Conservation (phyloP, 1,140 invertebrate genomes). For the Oncopodura yosiiana region DNA sequence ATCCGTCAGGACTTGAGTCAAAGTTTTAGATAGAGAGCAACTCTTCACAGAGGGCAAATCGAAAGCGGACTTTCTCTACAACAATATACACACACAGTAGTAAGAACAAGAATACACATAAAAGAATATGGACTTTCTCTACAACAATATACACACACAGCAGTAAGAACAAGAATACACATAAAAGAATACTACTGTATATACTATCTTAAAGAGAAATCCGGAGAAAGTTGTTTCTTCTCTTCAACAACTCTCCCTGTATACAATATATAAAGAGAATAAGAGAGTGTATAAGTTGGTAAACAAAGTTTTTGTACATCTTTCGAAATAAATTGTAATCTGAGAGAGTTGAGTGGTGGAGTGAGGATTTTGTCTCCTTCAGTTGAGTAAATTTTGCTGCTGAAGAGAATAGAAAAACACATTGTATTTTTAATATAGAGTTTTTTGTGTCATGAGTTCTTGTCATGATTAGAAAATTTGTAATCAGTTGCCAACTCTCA, state of each 20-base stretch:
- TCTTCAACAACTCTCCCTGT: not conserved
- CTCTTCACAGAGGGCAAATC: not conserved
- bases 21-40: not conserved
- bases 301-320: conserved; percentile 6
- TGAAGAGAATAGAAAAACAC: too few relatives aligned
- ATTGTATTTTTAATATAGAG: too few relatives aligned
- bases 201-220: not conserved
- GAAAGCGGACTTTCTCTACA: not conserved
- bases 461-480: not conserved
- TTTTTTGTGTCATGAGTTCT: not conserved
- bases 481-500: not conserved
- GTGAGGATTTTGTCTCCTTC: too few relatives aligned
- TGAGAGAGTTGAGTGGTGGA: not conserved
- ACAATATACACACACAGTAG: too few relatives aligned
- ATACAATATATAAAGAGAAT: not conserved
- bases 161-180: not conserved
- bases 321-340: not conserved
- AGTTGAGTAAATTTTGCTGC: too few relatives aligned
- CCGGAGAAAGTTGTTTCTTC: not conserved
- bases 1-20: conserved; percentile 12
- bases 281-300: not conserved
- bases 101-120: not conserved
- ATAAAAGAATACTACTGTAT: not conserved
- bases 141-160: too few relatives aligned
- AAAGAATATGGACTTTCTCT: too few relatives aligned